These are phyloP conservation scores for Mechanitis mazaeus DNA, from an alignment of 2,888 invertebrate species.

Conservation along the genomic window DNA sequence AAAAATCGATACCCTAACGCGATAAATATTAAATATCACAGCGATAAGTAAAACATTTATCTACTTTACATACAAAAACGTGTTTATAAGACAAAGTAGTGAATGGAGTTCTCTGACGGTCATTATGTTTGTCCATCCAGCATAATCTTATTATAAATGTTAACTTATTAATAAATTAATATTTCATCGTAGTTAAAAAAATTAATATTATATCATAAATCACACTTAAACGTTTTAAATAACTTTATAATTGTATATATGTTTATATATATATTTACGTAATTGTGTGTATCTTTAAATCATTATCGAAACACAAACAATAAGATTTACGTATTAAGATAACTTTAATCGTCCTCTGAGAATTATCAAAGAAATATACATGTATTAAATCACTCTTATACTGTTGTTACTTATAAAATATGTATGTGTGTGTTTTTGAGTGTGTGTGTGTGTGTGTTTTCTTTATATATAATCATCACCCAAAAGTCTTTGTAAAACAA, in stretches of 20 bases:
- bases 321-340: not conserved
- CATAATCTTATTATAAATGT: too few relatives aligned
- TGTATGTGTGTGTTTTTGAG: constrained; percentile 8
- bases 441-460: too few relatives aligned
- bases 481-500: constrained; percentile 49
- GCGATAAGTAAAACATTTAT: too few relatives aligned
- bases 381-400: not conserved
- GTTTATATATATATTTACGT: not conserved
- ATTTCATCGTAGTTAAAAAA: too few relatives aligned
- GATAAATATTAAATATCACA: not conserved
- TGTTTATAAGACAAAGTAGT: too few relatives aligned
- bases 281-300: not conserved
- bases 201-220: too few relatives aligned
- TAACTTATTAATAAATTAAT: too few relatives aligned
- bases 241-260: not conserved
- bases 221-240: too few relatives aligned
- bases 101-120: too few relatives aligned
- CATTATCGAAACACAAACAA: not conserved
- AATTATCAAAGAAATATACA: not conserved
- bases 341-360: constrained; percentile 4
- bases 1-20: not conserved
- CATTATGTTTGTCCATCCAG: too few relatives aligned
- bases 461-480: constrained; percentile 31
- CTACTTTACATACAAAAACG: too few relatives aligned
- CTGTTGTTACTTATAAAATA: not conserved